Conservation (phyloP, 2,113 vertebrate species). For the Microcebus griseorufus region DNA sequence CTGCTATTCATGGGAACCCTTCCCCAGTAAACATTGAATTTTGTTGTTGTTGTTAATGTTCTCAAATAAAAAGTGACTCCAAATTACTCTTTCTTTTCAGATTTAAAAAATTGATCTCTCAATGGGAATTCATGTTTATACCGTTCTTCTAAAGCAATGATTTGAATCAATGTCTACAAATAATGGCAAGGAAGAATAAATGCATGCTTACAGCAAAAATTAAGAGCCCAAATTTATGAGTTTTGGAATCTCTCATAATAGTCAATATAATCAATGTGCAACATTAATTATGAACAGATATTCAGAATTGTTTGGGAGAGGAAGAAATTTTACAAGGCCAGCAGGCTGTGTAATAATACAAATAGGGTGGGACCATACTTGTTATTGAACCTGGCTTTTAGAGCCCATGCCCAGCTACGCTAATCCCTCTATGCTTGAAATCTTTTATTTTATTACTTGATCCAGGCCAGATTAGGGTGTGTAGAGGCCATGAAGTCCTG, state of each 20-base stretch:
- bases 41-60: neutral
- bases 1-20: neutral
- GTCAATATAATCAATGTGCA: neutral
- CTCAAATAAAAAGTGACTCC: neutral
- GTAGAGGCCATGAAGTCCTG: neutral
- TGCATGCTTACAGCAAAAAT: neutral
- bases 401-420: neutral
- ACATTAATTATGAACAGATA: neutral
- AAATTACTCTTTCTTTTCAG: neutral
- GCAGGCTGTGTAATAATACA: neutral
- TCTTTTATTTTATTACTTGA: neutral
- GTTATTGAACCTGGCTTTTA: neutral
- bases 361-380: neutral
- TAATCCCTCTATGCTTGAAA: neutral
- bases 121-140: neutral
- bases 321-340: neutral
- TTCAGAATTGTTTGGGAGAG: neutral
- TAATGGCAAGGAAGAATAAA: slow-evolving; percentile 5
- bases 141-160: neutral
- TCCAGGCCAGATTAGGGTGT: neutral
- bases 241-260: neutral
- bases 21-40: neutral
- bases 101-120: neutral
- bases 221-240: neutral
- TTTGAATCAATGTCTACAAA: neutral